Evolutionary conservation across 1,140 invertebrate species (phyloP).

Genomic region (Pogonomyrmex barbatus): DNA sequence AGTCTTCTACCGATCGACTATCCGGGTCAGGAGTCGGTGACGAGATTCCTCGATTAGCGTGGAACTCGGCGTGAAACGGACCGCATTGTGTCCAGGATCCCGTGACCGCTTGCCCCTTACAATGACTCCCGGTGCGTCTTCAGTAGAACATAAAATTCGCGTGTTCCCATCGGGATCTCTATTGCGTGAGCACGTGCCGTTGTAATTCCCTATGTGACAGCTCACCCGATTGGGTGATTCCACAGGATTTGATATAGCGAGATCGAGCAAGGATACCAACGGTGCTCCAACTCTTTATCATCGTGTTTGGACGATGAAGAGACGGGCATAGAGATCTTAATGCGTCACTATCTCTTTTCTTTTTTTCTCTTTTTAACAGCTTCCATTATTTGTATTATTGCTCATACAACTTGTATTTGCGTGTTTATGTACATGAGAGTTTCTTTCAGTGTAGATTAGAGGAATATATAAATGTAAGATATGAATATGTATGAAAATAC

Average conservation of each 20-base stretch:
- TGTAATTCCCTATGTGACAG: slow-evolving; percentile 22
- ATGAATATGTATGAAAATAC: neutral
- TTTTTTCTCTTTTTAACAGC: neutral
- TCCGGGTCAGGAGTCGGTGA: neutral
- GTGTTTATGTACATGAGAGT: neutral
- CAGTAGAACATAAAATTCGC: slow-evolving; percentile 18
- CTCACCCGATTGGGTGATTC: neutral
- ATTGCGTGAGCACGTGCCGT: neutral
- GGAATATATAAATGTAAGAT: neutral
- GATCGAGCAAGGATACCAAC: neutral
- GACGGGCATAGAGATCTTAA: neutral
- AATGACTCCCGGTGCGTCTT: neutral
- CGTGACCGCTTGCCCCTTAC: neutral
- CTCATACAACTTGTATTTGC: neutral
- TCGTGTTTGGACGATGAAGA: neutral
- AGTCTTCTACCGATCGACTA: neutral
- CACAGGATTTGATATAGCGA: neutral
- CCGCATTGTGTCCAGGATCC: neutral
- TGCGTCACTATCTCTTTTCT: neutral
- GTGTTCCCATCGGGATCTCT: neutral
- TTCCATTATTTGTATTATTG: neutral
- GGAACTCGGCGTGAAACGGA: neutral
- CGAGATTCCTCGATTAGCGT: neutral
- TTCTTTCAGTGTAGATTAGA: neutral
- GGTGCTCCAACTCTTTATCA: neutral